Conservation (phyloP, 2,888 invertebrate species). For the Cremastinae sp. region DNA sequence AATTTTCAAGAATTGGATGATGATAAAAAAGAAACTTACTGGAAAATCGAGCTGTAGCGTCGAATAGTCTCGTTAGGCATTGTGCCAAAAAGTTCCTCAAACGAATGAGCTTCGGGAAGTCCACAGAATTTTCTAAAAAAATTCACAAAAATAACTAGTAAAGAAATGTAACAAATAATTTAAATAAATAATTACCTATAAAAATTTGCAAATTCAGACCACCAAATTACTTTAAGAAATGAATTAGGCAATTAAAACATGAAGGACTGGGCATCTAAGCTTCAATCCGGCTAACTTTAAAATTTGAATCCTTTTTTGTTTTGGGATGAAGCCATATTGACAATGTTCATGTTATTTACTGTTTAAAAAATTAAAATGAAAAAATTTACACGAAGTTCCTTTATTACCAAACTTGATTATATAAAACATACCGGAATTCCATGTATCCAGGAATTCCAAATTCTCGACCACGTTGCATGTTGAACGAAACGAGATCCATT, state of each 20-base stretch:
- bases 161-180: too few species aligned
- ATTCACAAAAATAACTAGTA: too few species aligned
- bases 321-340: too few species aligned
- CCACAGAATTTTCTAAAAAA: constrained; percentile 90
- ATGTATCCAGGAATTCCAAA: constrained; percentile 95
- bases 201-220: too few species aligned
- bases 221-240: too few species aligned
- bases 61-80: constrained; percentile 94
- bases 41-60: constrained; percentile 91
- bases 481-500: constrained; percentile 94
- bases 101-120: constrained; percentile 87
- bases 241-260: too few species aligned
- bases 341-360: too few species aligned
- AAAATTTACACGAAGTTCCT: neutral
- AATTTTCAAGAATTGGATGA: neutral
- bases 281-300: too few species aligned
- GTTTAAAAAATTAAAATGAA: neutral
- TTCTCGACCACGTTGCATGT: constrained; percentile 95
- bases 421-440: constrained; percentile 85
- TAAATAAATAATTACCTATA: too few species aligned
- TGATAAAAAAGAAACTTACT: constrained; percentile 81
- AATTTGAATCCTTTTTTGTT: too few species aligned
- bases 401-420: neutral
- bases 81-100: constrained; percentile 91
- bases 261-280: too few species aligned